Evolutionary conservation across 1,140 invertebrate genomes (phyloP), one percentile per base, ranked within the genome.

Genomic region (Eriocheir sinensis): DNA sequence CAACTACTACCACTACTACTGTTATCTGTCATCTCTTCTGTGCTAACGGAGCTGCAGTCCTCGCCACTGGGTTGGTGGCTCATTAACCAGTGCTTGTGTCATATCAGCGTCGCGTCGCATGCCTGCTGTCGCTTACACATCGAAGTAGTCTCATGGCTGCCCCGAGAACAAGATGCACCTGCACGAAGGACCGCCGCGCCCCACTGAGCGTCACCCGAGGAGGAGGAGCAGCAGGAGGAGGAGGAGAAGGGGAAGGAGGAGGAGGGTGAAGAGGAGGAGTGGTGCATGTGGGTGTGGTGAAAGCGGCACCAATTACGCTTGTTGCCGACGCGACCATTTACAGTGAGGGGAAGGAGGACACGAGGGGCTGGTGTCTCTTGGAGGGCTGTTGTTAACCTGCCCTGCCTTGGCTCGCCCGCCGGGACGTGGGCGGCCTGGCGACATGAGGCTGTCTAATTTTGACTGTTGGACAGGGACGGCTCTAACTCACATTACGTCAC

Each of bases 221-320:
- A 12, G 48, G 48, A 53, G 48, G 48, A 53, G 9, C 12, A 12
- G 9, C 21, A 53, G 48, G 12, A 53, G 15, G 44, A 48, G 15
- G 44, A 48, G 15, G 44, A 48, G 44, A 48, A 48, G 48, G 48
- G n/a, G 27, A 8, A 72, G 60, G 8, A n/a, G 21, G 60, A 72
- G 60, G 60, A 72, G 27, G 60, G n/a, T 21, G 60, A 72, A n/a
- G 60, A 72, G 60, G 60, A n/a, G n/a, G n/a, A n/a, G n/a, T n/a
- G n/a, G n/a, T n/a, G n/a, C n/a, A n/a, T 72, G 60, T 72, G 27
- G 21, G 6, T 72, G 60, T 1, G 21, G 60, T 72, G 60, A 72
- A 72, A 72, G 60, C 60, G 60, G 60, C 60, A 72, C n/a, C 60
- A 72, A 72, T 72, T 72, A 72, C 60, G 60, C 21, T 72, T 72